Base-by-base conservation (phyloP, 2,888 invertebrate genomes). In the Deroplatys truncata region DNA sequence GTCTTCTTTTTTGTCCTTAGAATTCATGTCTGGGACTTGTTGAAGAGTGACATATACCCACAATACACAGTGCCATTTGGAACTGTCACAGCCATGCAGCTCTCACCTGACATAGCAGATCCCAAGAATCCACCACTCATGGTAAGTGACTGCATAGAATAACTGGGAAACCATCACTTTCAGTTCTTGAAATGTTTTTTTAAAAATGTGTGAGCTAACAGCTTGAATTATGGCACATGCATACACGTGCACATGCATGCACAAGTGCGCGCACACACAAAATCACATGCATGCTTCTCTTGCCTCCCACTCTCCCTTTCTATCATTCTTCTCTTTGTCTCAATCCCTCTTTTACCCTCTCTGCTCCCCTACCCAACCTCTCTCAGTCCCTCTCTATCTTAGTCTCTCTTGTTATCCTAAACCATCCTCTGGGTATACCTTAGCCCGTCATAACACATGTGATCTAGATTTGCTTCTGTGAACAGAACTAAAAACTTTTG, bases 11-110 rank as follows among this genome's bases (percentile, higher is more conserved):
- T 25, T 72, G 20, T 72, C 25, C 94, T 93, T 91, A 94, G 93
- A 82, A 93, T 95, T 84, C 93, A 95, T 90, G 92, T 95, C 82
- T 95, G 95, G 95, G 93, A 95, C 92, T 92, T 95, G 90, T 93
- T 93, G 88, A 93, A 92, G 86, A 95, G 94, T 91, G 95, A 95
- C 91, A 93, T 94, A 91, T 93, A 93, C 91, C 95, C 95, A 0
- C 92, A 93, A 43, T 92, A 93, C 91, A 94, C 94, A 7, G 92
- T 95, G 89, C 93, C 93, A 5, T 93, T 94, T 90, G 93, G 93
- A 31, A 92, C 92, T 16, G 93, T 95, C 28, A 93, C 92, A 86
- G 93, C 93, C 90, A 93, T 95, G 92, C 93, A 93, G 91, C 91
- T 94, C 84, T 94, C 94, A 43, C 93, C 94, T 25, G 92, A 93